Conservation (phyloP, 2,888 invertebrate species). For the Andrena flavipes region DNA sequence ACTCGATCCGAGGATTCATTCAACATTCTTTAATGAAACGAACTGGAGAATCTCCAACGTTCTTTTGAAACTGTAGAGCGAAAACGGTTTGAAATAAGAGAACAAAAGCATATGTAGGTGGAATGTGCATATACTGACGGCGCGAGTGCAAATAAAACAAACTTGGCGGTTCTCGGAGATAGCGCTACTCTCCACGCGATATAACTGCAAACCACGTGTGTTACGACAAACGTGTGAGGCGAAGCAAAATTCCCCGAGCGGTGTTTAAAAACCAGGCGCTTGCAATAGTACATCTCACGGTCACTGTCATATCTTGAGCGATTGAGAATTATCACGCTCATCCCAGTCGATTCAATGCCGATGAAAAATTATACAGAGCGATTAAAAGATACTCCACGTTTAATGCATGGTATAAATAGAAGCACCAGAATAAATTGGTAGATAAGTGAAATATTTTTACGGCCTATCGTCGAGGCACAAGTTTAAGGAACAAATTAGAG, state of each 20-base stretch:
- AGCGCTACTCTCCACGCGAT: constrained; percentile 41
- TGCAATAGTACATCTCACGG: constrained; percentile 31
- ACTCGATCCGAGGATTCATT: not conserved
- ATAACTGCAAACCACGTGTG: constrained; percentile 48
- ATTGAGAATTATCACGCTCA: constrained; percentile 13
- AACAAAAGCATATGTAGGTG: not conserved
- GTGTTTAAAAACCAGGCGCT: constrained; percentile 23
- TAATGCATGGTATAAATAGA: not conserved
- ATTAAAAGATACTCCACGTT: not conserved
- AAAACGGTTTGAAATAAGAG: not conserved
- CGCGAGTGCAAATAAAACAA: constrained; percentile 25
- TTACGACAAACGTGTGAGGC: constrained; percentile 36
- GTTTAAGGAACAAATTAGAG: not conserved
- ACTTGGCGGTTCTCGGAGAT: constrained; percentile 40
- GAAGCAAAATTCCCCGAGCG: constrained; percentile 22
- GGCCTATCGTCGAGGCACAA: not conserved
- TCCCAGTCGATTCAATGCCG: not conserved
- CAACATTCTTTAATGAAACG: not conserved
- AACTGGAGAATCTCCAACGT: not conserved
- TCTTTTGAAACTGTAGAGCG: not conserved
- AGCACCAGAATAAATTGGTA: not conserved
- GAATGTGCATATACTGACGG: constrained; percentile 11
- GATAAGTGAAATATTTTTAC: not conserved
- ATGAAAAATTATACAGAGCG: not conserved
- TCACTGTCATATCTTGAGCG: constrained; percentile 17